Conservation (phyloP, 2,888 invertebrate species). For the Philereme vetulata region DNA sequence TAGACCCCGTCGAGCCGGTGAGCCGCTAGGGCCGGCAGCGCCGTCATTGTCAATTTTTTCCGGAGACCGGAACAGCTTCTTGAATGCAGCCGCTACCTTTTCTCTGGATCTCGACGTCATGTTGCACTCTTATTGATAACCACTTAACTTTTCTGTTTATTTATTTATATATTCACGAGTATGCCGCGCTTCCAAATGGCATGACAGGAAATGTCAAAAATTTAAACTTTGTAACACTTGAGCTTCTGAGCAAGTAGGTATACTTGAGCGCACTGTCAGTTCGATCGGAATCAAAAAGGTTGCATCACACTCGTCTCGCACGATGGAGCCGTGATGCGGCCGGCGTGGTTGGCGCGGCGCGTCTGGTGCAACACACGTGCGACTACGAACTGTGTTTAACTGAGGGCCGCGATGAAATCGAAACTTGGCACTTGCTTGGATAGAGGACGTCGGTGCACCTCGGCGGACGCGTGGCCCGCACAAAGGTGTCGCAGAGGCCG, state of each 20-base stretch:
- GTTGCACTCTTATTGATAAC: conserved; percentile 57
- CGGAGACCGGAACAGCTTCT: conserved; percentile 89
- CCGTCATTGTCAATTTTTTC: conserved; percentile 88
- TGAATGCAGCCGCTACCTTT: conserved; percentile 91
- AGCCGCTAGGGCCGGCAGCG: conserved; percentile 84
- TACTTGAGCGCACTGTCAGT: conserved; percentile 36
- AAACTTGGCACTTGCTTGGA: conserved; percentile 61
- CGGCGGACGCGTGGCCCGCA: conserved; percentile 53
- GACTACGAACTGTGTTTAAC: conserved; percentile 54
- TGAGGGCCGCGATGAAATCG: conserved; percentile 66
- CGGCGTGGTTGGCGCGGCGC: conserved; percentile 33
- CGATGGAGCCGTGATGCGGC: conserved; percentile 45
- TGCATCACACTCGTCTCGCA: conserved; percentile 63
- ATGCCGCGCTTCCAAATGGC: conserved; percentile 53
- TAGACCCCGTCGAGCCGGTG: conserved; percentile 83
- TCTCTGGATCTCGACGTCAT: conserved; percentile 92
- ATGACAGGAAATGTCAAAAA: conserved; percentile 60
- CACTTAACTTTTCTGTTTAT: conserved; percentile 53
- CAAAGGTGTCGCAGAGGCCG: conserved; percentile 58
- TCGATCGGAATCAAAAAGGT: conserved; percentile 43
- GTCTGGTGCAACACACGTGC: conserved; percentile 62
- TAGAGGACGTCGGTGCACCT: conserved; percentile 67
- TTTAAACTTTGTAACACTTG: conserved; percentile 53
- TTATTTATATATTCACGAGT: conserved; percentile 52
- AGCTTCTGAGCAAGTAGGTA: too few species aligned